Base-by-base conservation (phyloP, 2,888 invertebrate species). In the Cheilosia vernalis region DNA sequence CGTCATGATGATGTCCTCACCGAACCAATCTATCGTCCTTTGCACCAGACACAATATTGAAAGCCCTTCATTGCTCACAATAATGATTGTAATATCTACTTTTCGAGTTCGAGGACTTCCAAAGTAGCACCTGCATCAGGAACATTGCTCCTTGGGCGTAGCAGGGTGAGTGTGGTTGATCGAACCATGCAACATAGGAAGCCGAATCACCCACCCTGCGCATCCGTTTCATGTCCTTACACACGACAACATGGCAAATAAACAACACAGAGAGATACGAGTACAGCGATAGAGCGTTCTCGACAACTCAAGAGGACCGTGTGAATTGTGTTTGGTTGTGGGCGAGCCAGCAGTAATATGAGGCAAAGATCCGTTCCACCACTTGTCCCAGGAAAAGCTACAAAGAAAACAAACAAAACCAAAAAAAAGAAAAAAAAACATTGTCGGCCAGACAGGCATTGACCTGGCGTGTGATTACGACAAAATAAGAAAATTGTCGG, bases 371-470 rank as follows among this genome's bases (percentile, higher is more conserved):
- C 58, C 82, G 56, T 51, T 37, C 64, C 64, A 56, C 37, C 80
- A 24, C 7, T 51, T 30, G 37, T 85, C 81, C 76, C 81, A 84
- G 85, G 76, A 81, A 80, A 70, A 85, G 80, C 84, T 81, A 76
- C 63, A 66, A 49, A 84, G 37, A 51, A 30, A 60, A 58, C 66
- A 74, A 55, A 42, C 61, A 56, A 58, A 81, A 7, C 17, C 33
- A 84, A 51, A 40, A 21, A 55, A 51, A 40, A 21, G 49, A 64
- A 72, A 74, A 55, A 42, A 69, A 51, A 58, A 82, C 60, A 77
- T 82, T 73, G 73, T 86, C 73, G 82, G 64, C 86, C 86, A 86
- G 86, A 86, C 86, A 86, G 86, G 86, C 86, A 86, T 86, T 86
- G 86, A 86, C 86, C 86, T 86, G 85, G 85, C 80, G 84, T 84